Base-by-base conservation (phyloP, 2,888 invertebrate species). In the Apodemia zela region DNA sequence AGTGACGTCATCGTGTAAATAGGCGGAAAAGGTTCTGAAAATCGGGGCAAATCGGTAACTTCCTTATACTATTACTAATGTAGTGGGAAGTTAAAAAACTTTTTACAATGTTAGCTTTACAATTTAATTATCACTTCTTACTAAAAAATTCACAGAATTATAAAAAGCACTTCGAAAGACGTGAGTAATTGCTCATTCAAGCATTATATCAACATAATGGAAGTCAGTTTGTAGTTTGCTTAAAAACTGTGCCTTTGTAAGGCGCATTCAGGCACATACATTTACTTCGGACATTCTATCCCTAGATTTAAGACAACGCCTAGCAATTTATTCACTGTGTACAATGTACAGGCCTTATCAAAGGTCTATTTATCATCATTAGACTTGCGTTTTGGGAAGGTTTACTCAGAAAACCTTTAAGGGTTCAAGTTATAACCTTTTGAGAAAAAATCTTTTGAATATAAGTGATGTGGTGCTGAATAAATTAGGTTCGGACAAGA, bases 361-460 rank as follows among this genome's bases (percentile, higher is more conserved):
- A 25, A 54, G 51, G 51, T 10, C 51, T 51, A 51, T 51, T 51
- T 51, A 51, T 51, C 51, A 51, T 51, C 51, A 51, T 51, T 51
- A 51, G 51, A 51, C 21, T 51, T 38, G 11, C 38, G 38, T 38
- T 51, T 51, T 51, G 21, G 21, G 18, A 54, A 54, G 51, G 51
- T 25, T 18, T 18, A 49, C 18, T 54, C 51, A 21, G 25, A 29
- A 45, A 45, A 57, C 54, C 29, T 57, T 57, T 57, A 57, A 57
- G 54, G 54, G 29, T 21, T 57, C 29, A 15, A 57, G 54, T 29
- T 57, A 25, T 15, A 25, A 57, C 25, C 54, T 57, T 57, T 57
- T 57, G 15, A 54, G 54, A 25, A 57, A 54, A 57, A 57, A 57
- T 57, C 54, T 29, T 57, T 57, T 57, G 54, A 57, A 57, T 57